Percentiles rank a stretch among this genome's conserved stretches.
phyloP scores from a whole-genome alignment of 2,888 invertebrate species.

The Acleris cristana region DNA sequence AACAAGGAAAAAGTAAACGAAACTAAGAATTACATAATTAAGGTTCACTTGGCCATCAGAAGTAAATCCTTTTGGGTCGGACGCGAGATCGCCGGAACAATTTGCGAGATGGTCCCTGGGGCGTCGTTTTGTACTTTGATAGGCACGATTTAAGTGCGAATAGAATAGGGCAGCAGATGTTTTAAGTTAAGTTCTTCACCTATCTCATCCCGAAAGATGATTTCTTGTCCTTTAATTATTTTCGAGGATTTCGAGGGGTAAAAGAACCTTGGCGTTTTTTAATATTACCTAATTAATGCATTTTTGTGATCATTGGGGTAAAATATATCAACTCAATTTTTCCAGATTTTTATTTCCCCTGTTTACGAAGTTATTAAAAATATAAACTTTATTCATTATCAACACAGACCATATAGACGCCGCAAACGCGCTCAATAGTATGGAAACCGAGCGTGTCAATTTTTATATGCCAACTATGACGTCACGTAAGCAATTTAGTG shows the following conservation, averaged over 20 bases:
- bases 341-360: no score
- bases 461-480: no score
- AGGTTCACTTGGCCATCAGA: conserved; percentile 58
- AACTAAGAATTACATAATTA: conserved; percentile 61
- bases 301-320: no score
- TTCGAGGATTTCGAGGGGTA: conserved; percentile 1
- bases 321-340: no score
- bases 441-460: no score
- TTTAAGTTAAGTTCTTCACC: conserved; percentile 31
- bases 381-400: no score
- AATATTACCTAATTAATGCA: no score
- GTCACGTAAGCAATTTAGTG: no score
- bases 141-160: conserved; percentile 39
- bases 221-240: conserved; percentile 32
- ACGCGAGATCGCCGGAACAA: conserved; percentile 44
- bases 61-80: conserved; percentile 58
- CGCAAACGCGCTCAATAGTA: no score
- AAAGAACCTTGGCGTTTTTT: no score
- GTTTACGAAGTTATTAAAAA: no score
- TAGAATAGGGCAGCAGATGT: conserved; percentile 35
- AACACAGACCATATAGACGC: no score
- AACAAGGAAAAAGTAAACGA: conserved; percentile 48
- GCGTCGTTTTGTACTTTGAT: conserved; percentile 41
- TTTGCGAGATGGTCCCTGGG: conserved; percentile 46
- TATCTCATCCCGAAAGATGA: conserved; percentile 35